A percentile compares a stretch with the other conserved stretches of the same genome.
Conservation (phyloP, 2,797 vertebrate species). For the Halcyon leucocephala region DNA sequence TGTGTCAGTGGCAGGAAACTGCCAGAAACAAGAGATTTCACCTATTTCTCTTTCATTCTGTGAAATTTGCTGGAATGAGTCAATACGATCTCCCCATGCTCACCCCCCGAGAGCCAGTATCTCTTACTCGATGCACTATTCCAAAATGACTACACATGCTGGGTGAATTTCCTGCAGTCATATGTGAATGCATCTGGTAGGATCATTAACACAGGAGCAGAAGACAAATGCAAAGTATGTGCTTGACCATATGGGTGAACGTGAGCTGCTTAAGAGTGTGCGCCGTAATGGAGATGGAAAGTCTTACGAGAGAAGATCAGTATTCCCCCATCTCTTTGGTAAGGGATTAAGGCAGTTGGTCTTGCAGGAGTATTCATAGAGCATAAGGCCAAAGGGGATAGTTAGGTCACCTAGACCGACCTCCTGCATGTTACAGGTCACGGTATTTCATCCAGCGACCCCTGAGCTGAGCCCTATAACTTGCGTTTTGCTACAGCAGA, state of each 20-base stretch:
- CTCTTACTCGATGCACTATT: not conserved
- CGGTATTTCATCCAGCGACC: not conserved
- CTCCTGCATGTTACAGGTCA: slow-evolving; percentile 18
- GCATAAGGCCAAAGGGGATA: not conserved
- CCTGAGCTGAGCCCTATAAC: not conserved
- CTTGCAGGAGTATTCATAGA: slow-evolving; percentile 59
- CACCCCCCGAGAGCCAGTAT: not conserved
- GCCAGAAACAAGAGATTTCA: not conserved
- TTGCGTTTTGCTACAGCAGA: not conserved
- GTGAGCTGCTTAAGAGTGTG: slow-evolving; percentile 64
- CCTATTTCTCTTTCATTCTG: slow-evolving; percentile 10
- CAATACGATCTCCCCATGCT: accelerated
- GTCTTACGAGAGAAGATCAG: slow-evolving; percentile 63
- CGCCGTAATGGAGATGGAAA: slow-evolving; percentile 65
- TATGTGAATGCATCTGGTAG: slow-evolving; percentile 48
- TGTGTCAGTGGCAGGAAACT: not conserved
- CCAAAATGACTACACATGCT: slow-evolving; percentile 15
- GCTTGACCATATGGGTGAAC: slow-evolving; percentile 64
- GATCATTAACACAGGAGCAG: slow-evolving; percentile 57
- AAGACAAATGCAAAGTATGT: slow-evolving; percentile 66
- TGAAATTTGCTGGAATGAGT: slow-evolving; percentile 1
- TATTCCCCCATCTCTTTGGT: slow-evolving; percentile 43
- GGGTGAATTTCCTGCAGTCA: slow-evolving; percentile 41
- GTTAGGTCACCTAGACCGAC: slow-evolving; percentile 29
- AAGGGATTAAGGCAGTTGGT: slow-evolving; percentile 72